Evolutionary conservation across 1,140 invertebrate species (phyloP).

Genomic region (Ostrea denselamellosa): DNA sequence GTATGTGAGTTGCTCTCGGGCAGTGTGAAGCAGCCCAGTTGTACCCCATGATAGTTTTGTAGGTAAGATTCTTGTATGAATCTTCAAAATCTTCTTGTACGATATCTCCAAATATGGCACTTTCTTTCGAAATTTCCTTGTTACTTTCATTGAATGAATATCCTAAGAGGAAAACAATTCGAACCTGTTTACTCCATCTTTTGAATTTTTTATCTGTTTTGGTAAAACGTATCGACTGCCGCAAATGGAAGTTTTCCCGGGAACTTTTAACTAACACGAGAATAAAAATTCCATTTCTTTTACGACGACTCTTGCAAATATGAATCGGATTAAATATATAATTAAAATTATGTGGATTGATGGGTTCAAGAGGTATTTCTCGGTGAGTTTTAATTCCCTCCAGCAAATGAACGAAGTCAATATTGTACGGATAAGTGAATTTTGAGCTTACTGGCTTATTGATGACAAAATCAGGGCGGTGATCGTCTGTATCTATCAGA

Average conservation of each 20-base stretch:
- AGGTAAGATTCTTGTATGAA: constrained; percentile 89
- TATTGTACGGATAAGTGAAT: neutral
- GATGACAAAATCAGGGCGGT: too few species aligned
- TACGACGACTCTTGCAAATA: neutral
- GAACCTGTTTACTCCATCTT: neutral
- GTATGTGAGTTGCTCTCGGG: constrained; percentile 54
- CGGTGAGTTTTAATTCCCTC: neutral
- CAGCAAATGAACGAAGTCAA: neutral
- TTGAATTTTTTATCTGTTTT: neutral
- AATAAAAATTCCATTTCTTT: neutral
- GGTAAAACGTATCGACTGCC: neutral
- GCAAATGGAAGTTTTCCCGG: neutral
- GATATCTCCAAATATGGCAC: constrained; percentile 83
- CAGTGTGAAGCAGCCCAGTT: constrained; percentile 87
- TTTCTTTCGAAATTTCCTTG: constrained; percentile 79
- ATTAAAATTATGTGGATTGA: neutral
- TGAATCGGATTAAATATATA: neutral
- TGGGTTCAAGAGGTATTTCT: neutral
- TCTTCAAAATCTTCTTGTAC: constrained; percentile 89
- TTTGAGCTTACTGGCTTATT: neutral
- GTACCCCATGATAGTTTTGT: constrained; percentile 90
- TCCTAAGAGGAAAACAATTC: constrained; percentile 8
- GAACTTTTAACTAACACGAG: neutral
- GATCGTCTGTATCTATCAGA: too few species aligned
- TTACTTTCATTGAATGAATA: constrained; percentile 17